Percentiles rank a stretch among this genome's conserved stretches.
phyloP scores from a whole-genome alignment of 2,888 invertebrate species.

The Ophioninae sp. region DNA sequence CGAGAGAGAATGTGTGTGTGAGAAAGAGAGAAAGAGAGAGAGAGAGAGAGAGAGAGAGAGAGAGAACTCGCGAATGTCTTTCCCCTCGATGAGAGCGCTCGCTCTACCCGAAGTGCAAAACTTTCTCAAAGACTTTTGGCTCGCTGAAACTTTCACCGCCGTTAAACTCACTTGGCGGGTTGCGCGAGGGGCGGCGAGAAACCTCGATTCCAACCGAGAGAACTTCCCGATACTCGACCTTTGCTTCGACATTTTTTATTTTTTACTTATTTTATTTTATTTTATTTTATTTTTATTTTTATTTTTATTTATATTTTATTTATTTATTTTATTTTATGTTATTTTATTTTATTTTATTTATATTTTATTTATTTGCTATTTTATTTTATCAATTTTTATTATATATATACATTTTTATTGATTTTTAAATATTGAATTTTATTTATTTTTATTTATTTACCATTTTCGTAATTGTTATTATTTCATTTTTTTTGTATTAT shows the following conservation, averaged over 20 bases:
- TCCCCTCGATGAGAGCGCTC: conserved; percentile 7
- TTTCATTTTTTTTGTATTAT: no score
- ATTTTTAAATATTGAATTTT: no score
- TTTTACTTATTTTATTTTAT: neutral
- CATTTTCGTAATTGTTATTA: no score
- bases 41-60: neutral
- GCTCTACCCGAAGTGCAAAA: conserved; percentile 16
- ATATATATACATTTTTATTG: no score
- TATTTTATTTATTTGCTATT: no score
- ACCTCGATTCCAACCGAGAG: conserved; percentile 18
- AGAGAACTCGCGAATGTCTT: conserved; percentile 11
- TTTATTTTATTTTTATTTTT: no score
- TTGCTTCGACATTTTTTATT: conserved; percentile 19
- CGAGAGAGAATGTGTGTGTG: conserved; percentile 11
- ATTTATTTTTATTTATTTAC: no score
- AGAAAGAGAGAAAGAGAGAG: neutral
- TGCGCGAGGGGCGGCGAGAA: conserved; percentile 28
- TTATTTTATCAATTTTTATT: neutral
- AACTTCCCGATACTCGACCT: conserved; percentile 52
- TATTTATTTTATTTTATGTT: neutral
- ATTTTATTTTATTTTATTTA: neutral
- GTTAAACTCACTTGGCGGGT: conserved; percentile 70
- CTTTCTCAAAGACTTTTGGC: conserved; percentile 60
- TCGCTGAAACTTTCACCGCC: conserved; percentile 70
- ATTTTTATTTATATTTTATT: neutral